These are phyloP conservation scores for Rhea americana DNA, from an alignment of 2,113 vertebrate species.

Conservation along the genomic window DNA sequence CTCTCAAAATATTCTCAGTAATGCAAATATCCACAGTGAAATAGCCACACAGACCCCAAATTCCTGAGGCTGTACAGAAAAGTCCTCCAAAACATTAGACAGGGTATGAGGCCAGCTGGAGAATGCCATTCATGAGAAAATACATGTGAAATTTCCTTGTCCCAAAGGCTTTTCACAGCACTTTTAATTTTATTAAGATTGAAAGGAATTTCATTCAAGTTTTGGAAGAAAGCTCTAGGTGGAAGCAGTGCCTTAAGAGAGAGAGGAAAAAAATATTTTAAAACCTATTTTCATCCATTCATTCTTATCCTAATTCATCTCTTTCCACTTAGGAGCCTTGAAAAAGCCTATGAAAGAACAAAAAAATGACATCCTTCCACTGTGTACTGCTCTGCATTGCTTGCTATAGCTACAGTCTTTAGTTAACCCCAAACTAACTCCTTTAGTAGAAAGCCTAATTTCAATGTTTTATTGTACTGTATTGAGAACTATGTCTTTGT, in stretches of 20 bases:
- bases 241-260: slow-evolving; percentile 37
- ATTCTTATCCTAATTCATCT: slow-evolving; percentile 4
- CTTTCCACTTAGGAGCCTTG: background rate
- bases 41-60: background rate
- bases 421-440: background rate
- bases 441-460: background rate
- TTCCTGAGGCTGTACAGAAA: background rate
- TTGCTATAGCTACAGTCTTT: background rate
- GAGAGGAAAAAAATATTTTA: background rate
- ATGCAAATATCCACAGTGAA: background rate
- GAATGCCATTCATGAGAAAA: slow-evolving; percentile 37
- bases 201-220: slow-evolving; percentile 31
- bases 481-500: background rate
- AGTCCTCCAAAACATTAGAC: background rate
- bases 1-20: background rate
- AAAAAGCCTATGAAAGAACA: background rate
- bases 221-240: slow-evolving; percentile 43
- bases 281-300: slow-evolving; percentile 18
- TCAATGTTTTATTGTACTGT: background rate
- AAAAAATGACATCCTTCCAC: background rate
- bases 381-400: background rate
- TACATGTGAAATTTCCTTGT: background rate
- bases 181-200: slow-evolving; percentile 40
- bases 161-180: slow-evolving; percentile 26
- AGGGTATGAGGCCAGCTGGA: background rate